phyloP scores from a whole-genome alignment of 2,113 vertebrate genomes.

The Mustelus asterias region DNA sequence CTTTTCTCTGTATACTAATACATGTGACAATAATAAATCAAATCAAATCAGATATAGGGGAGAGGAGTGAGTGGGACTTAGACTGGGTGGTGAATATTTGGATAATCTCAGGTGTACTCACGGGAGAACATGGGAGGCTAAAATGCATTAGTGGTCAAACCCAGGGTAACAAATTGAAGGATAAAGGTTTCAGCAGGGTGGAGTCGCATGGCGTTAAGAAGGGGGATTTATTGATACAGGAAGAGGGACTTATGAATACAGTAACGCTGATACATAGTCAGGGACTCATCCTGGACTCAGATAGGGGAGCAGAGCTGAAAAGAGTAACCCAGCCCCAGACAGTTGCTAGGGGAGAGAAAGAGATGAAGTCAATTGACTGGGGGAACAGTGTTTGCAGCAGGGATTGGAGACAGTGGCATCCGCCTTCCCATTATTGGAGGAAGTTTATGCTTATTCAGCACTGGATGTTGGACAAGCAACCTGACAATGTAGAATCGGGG shows the following conservation, averaged over 20 bases:
- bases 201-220: background rate
- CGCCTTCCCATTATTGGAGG: background rate
- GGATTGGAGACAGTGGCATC: background rate
- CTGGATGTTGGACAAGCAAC: background rate
- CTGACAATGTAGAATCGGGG: background rate
- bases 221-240: background rate
- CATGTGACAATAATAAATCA: too few species aligned
- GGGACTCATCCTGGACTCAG: background rate
- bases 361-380: background rate
- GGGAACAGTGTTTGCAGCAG: too few species aligned
- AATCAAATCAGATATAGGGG: too few species aligned
- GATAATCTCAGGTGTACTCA: background rate
- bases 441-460: background rate
- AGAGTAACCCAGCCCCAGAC: background rate
- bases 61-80: background rate
- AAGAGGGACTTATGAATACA: too few species aligned
- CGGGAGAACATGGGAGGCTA: background rate
- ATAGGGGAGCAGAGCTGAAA: background rate
- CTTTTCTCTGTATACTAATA: too few species aligned
- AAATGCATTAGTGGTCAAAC: background rate
- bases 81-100: too few species aligned
- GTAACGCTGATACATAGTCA: too few species aligned
- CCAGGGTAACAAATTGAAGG: too few species aligned
- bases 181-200: too few species aligned
- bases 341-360: background rate